These are phyloP conservation scores for Chirona hameri DNA, from an alignment of 2,888 invertebrate genomes.

Conservation along the genomic window DNA sequence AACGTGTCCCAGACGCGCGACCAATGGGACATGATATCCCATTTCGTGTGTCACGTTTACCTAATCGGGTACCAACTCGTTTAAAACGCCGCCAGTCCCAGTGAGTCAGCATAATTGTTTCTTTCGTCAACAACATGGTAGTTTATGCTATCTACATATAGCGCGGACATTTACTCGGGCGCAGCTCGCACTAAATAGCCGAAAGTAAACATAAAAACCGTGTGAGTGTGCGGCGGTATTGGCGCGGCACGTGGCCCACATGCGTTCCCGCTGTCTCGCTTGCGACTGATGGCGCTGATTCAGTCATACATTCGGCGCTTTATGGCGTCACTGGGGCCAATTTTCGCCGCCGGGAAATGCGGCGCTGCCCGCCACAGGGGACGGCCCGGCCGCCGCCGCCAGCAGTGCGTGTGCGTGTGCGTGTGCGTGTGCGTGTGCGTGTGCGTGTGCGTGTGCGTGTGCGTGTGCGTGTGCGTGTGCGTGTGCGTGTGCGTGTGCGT, in stretches of 20 bases:
- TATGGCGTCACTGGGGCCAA: neutral
- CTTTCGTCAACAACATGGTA: neutral
- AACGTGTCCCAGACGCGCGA: neutral
- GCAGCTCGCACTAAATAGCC: neutral
- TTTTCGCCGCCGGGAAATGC: neutral
- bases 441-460: too few relatives aligned
- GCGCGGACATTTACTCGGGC: neutral
- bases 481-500: too few relatives aligned
- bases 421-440: too few relatives aligned
- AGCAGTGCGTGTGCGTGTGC: too few relatives aligned
- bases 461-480: too few relatives aligned
- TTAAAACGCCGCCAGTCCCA: too few relatives aligned
- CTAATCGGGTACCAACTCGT: too few relatives aligned
- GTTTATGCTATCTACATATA: too few relatives aligned
- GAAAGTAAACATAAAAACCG: neutral
- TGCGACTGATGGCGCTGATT: neutral
- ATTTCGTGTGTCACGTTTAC: too few relatives aligned
- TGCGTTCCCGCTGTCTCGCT: neutral
- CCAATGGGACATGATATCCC: too few relatives aligned
- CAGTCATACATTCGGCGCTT: neutral
- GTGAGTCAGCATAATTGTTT: neutral
- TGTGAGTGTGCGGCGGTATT: neutral
- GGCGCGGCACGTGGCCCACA: neutral
- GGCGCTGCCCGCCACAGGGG: neutral
- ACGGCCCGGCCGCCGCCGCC: neutral